Base-by-base conservation (phyloP, 2,888 invertebrate genomes). In the Leucoma salicis region DNA sequence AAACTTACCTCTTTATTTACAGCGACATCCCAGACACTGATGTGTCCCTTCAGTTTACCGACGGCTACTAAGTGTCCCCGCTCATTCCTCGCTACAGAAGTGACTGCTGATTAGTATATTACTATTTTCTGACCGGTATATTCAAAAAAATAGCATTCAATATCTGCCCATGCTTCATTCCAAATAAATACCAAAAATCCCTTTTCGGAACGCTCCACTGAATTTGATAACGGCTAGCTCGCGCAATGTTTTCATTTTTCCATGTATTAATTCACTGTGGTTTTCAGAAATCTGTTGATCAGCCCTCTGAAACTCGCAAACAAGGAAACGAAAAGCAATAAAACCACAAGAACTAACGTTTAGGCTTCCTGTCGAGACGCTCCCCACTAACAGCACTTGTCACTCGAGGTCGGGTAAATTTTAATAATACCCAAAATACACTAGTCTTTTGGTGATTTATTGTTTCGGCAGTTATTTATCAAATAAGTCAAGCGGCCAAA, bases 381-480 rank as follows among this genome's bases (percentile, higher is more conserved):
- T 61, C 74, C 71, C 73, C 21, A 21, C 21, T 21, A 73, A 70
- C 59, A 21, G 21, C 59, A 76, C 61, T 74, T 63, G 74, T 73
- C 76, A 74, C 62, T 74, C 58, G 68, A 63, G 29, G 61, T 62
- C 54, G 64, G 58, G 69, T 57, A 56, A 39, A 64, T 63, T 58
- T 50, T 64, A 66, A 66, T 64, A 55, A 55, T 53, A 54, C 53
- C 46, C 48, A 37, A 59, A 44, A 56, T 43, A 59, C 53, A 60
- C 50, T 50, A 40, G 28, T 39, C 49, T 57, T 21, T 51, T 58
- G 46, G 66, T 76, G 79, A 82, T 81, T 78, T 81, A 81, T 80
- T 70, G 66, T 71, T 69, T 67, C 51, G 54, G 51, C 50, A 71
- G 74, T 71, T 78, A 79, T 83, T 81, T 81, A 81, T 81, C 78